A percentile compares a stretch with the other conserved stretches of the same genome.
phyloP scores from a whole-genome alignment of 2,113 vertebrate species.

The Psittacus erithacus region DNA sequence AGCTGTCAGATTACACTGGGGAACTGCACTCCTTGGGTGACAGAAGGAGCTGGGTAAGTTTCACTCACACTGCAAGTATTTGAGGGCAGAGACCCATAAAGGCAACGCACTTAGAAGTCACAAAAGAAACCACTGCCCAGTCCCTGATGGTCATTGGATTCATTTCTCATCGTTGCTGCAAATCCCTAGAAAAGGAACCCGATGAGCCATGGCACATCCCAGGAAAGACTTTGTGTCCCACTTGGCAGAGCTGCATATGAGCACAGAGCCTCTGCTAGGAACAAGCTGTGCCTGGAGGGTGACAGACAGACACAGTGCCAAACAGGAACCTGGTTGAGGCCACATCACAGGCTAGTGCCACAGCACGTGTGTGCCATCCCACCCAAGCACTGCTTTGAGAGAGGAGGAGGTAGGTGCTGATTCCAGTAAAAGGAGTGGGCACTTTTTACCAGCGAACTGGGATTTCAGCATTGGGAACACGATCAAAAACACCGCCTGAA shows the following conservation, averaged over 20 bases:
- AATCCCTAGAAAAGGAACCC: neutral
- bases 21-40: neutral
- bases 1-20: neutral
- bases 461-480: neutral
- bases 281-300: neutral
- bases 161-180: fast-evolving
- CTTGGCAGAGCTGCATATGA: neutral
- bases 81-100: neutral
- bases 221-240: neutral
- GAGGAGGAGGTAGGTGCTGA: neutral
- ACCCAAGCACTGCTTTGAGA: neutral
- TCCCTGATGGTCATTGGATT: neutral
- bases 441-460: neutral
- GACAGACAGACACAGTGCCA: neutral
- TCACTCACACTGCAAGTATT: neutral
- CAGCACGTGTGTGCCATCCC: neutral
- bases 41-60: neutral
- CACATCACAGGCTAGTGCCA: neutral
- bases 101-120: neutral
- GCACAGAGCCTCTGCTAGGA: neutral
- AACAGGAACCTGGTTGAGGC: neutral
- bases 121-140: neutral
- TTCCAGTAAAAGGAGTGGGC: neutral
- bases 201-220: neutral
- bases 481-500: fast-evolving